phyloP scores from a whole-genome alignment of 2,888 invertebrate genomes.

The Ditula angustiorana region DNA sequence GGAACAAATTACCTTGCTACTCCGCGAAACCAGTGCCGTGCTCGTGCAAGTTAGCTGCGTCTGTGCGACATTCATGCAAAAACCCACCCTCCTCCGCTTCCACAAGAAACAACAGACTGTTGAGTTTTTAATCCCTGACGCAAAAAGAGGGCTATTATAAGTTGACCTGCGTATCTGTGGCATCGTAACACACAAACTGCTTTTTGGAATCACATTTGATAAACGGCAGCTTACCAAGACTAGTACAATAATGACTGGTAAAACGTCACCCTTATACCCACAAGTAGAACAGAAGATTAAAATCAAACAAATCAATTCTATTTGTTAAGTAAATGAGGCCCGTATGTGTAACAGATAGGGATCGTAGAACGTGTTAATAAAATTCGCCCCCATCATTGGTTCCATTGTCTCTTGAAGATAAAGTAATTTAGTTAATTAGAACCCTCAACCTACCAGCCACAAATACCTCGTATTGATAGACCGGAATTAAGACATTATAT shows the following conservation, averaged over 20 bases:
- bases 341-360: conserved; percentile 71
- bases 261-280: conserved; percentile 27
- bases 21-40: no score
- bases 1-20: no score
- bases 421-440: conserved; percentile 85
- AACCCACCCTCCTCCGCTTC: no score
- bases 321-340: conserved; percentile 79
- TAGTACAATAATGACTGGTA: conserved; percentile 22
- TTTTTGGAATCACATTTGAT: neutral
- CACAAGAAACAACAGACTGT: no score
- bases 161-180: no score
- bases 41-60: no score
- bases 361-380: conserved; percentile 43
- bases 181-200: no score
- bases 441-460: conserved; percentile 61
- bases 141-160: no score
- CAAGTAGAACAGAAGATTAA: conserved; percentile 64
- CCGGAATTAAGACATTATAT: conserved; percentile 66
- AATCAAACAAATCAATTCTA: conserved; percentile 82
- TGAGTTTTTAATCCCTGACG: no score
- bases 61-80: no score
- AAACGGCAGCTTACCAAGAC: neutral
- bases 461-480: conserved; percentile 62
- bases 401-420: conserved; percentile 80
- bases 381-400: conserved; percentile 65